A percentile compares a stretch with the other conserved stretches of the same genome.
phyloP scores from a whole-genome alignment of 2,113 vertebrate genomes.

The Xiphorhynchus elegans region DNA sequence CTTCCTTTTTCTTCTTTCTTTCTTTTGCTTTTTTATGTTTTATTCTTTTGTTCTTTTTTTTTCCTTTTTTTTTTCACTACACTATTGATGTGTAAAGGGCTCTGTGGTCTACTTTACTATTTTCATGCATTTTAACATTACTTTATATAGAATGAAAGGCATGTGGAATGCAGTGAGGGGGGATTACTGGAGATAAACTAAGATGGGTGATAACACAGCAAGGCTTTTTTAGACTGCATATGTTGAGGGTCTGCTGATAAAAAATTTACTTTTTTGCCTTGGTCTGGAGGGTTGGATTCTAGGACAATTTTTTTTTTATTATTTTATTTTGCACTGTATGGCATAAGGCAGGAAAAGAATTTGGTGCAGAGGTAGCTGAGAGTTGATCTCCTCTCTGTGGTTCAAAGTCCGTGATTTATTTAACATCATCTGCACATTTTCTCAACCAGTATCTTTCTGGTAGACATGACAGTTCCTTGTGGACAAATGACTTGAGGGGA shows the following conservation, averaged over 20 bases:
- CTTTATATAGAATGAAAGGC: background rate
- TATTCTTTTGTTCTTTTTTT: background rate
- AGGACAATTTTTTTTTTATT: background rate
- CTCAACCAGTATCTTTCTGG: rapidly evolving
- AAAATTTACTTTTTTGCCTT: background rate
- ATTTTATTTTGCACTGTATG: background rate
- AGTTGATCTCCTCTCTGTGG: background rate
- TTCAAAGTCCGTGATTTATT: background rate
- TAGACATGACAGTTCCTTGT: background rate
- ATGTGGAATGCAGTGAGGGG: background rate
- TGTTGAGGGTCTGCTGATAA: background rate
- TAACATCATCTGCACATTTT: background rate
- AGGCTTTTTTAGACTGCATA: background rate
- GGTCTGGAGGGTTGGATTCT: background rate
- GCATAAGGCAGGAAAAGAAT: background rate
- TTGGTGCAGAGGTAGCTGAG: background rate
- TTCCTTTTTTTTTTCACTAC: background rate
- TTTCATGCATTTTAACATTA: background rate
- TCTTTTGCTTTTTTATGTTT: background rate
- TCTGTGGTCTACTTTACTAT: background rate
- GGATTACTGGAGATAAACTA: background rate
- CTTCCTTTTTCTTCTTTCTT: background rate
- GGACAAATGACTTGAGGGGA: background rate
- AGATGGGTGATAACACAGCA: background rate
- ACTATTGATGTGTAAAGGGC: background rate